Evolutionary conservation across 2,113 vertebrate genomes (phyloP).

Genomic region (Lepus europaeus): DNA sequence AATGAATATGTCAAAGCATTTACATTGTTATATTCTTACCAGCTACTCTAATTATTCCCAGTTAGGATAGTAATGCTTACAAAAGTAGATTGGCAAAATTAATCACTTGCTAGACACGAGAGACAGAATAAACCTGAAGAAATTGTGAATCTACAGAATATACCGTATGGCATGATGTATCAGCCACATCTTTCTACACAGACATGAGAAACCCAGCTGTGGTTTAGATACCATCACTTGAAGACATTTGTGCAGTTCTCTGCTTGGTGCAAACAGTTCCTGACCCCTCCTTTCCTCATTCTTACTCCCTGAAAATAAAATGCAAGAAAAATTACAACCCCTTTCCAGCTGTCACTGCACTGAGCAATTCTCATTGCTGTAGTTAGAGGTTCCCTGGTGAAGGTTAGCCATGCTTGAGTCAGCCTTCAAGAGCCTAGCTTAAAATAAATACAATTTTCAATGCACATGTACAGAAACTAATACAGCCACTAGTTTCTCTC

Average conservation of each 20-base stretch:
- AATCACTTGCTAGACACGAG: neutral
- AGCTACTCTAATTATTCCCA: neutral
- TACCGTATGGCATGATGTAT: neutral
- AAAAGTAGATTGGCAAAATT: neutral
- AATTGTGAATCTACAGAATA: neutral
- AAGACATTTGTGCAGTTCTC: neutral
- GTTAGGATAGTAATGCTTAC: neutral
- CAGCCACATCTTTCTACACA: neutral
- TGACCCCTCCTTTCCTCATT: neutral
- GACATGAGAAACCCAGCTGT: neutral
- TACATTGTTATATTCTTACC: neutral
- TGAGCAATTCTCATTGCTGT: neutral
- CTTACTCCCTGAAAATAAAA: slow-evolving; percentile 7
- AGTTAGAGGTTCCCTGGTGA: neutral
- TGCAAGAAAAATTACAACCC: neutral
- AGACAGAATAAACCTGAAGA: neutral
- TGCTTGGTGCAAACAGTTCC: neutral
- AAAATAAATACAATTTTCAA: slow-evolving; percentile 31
- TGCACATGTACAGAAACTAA: neutral
- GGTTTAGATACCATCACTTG: neutral
- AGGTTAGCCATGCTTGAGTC: neutral
- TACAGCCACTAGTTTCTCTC: neutral
- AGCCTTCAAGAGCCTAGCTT: neutral
- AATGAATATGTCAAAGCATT: neutral
- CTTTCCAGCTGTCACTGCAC: neutral